These are phyloP conservation scores for Sesamia inferens DNA, from an alignment of 2,888 invertebrate species.

Conservation along the genomic window DNA sequence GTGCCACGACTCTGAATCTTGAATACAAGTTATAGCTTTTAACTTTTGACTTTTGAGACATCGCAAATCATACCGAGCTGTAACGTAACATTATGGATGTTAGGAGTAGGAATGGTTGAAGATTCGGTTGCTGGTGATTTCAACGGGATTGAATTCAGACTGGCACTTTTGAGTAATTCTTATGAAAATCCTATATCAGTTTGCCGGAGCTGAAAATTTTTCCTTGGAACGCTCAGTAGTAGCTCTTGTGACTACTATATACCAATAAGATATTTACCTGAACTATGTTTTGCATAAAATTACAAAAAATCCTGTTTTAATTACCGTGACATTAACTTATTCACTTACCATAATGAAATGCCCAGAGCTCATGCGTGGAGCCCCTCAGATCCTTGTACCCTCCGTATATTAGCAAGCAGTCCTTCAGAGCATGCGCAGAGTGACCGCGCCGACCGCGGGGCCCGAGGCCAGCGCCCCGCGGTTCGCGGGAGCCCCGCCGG, in stretches of 20 bases:
- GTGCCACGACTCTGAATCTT: slow-evolving; percentile 96
- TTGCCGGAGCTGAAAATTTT: background rate
- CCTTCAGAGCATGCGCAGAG: slow-evolving; percentile 94
- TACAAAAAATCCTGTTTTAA: background rate
- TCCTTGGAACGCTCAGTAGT: background rate
- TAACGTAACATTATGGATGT: background rate
- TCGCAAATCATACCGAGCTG: background rate
- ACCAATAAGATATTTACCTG: background rate
- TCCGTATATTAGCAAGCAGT: slow-evolving; percentile 95
- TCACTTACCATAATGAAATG: slow-evolving; percentile 94
- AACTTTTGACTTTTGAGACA: background rate
- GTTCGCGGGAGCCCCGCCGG: slow-evolving; percentile 78
- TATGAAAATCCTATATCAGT: background rate
- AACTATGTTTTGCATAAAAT: background rate
- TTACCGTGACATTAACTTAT: background rate
- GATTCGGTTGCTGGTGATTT: background rate
- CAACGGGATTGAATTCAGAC: background rate
- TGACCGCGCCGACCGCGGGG: slow-evolving; percentile 96
- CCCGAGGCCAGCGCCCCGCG: slow-evolving; percentile 81
- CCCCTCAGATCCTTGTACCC: slow-evolving; percentile 96
- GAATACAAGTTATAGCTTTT: background rate
- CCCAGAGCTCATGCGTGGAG: slow-evolving; percentile 96
- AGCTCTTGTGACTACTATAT: background rate
- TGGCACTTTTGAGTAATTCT: background rate
- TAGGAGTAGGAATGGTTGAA: background rate